These are phyloP conservation scores for Smithornis capensis DNA, from an alignment of 2,113 vertebrate species.

Conservation along the genomic window DNA sequence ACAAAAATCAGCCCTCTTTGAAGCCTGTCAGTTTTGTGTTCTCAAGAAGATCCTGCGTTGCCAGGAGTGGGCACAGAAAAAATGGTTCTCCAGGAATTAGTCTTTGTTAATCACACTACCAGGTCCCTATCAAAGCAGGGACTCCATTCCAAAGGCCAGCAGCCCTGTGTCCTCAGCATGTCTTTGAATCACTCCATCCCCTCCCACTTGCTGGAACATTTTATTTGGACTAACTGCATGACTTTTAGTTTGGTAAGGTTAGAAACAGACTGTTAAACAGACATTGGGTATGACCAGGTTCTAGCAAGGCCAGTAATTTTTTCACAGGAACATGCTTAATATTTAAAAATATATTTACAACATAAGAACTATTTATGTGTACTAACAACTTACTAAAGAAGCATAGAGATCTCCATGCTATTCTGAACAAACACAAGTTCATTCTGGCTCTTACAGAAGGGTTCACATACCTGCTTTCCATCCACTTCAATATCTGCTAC, in stretches of 20 bases:
- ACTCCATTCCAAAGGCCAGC: background rate
- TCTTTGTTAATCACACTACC: background rate
- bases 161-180: background rate
- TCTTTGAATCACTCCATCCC: background rate
- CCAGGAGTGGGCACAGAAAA: background rate
- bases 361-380: background rate
- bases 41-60: background rate
- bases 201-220: background rate
- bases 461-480: conserved; percentile 87
- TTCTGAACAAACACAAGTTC: background rate
- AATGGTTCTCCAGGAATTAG: background rate
- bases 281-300: background rate
- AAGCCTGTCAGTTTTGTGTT: background rate
- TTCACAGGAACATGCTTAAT: background rate
- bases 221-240: background rate
- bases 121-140: background rate
- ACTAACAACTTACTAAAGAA: background rate
- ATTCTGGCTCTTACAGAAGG: background rate
- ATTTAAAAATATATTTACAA: background rate
- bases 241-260: background rate
- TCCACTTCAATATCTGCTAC: conserved; percentile 99
- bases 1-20: background rate
- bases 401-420: background rate
- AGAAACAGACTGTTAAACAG: background rate
- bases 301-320: background rate